These are phyloP conservation scores for Heliothis subflexa DNA, from an alignment of 1,140 invertebrate genomes.

Conservation along the genomic window DNA sequence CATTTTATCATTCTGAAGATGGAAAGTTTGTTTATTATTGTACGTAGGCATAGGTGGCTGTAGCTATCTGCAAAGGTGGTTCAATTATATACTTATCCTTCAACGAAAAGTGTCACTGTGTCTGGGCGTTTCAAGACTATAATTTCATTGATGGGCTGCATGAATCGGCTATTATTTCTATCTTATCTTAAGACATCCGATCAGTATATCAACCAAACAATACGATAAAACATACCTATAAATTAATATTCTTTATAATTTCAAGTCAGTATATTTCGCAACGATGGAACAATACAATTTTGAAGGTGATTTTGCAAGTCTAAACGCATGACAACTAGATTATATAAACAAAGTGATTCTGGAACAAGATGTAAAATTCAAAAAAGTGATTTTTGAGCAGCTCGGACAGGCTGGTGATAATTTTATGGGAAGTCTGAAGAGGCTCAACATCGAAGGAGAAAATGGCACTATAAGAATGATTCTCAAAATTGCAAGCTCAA, in stretches of 20 bases:
- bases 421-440: constrained; percentile 53
- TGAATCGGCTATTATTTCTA: too few relatives aligned
- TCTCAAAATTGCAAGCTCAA: constrained; percentile 37
- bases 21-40: too few relatives aligned
- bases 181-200: too few relatives aligned
- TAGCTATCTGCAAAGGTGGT: too few relatives aligned
- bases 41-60: too few relatives aligned
- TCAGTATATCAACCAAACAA: too few relatives aligned
- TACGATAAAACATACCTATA: too few relatives aligned
- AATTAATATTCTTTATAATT: background rate
- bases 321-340: constrained; percentile 47
- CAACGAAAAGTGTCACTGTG: too few relatives aligned
- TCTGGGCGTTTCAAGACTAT: too few relatives aligned
- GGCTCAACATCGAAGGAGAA: constrained; percentile 49
- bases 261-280: background rate
- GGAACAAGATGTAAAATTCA: constrained; percentile 51
- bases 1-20: too few relatives aligned
- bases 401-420: constrained; percentile 57
- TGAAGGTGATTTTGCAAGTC: constrained; percentile 49
- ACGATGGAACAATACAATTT: constrained; percentile 42
- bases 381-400: constrained; percentile 46
- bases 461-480: constrained; percentile 50
- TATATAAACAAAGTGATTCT: constrained; percentile 49
- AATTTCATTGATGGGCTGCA: too few relatives aligned
- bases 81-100: too few relatives aligned